phyloP scores from a whole-genome alignment of 2,113 vertebrate genomes.

The Rana temporaria region DNA sequence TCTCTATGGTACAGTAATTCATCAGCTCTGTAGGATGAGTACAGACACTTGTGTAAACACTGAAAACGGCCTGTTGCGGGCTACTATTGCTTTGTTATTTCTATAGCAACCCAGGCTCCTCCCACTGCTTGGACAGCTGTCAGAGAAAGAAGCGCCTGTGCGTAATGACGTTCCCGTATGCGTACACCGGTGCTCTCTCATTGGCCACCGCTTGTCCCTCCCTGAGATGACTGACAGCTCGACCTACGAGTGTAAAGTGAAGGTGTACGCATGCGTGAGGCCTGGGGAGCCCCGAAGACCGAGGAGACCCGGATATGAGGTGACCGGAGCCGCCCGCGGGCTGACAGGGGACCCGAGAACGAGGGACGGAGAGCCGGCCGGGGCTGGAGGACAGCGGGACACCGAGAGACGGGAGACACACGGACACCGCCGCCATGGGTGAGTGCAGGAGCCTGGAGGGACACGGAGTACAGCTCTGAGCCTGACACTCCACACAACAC shows the following conservation, averaged over 20 bases:
- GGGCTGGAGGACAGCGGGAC: neutral
- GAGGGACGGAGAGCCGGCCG: neutral
- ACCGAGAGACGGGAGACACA: constrained; percentile 5
- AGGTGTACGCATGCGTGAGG: constrained; percentile 4
- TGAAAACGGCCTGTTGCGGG: too few species aligned
- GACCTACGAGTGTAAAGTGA: neutral
- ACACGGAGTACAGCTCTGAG: neutral
- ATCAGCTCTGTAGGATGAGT: too few species aligned
- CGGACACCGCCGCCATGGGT: constrained; percentile 39
- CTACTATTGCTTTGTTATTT: neutral
- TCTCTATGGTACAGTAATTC: too few species aligned
- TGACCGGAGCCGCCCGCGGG: constrained; percentile 42
- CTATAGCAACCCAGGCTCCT: neutral
- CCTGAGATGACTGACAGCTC: constrained; percentile 18
- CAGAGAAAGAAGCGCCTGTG: constrained; percentile 21
- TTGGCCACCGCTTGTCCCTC: neutral
- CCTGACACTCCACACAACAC: too few species aligned
- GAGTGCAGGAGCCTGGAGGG: neutral
- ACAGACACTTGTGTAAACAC: neutral
- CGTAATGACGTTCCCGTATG: neutral
- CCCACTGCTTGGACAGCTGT: constrained; percentile 31
- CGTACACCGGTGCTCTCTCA: neutral
- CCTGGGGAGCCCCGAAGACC: neutral
- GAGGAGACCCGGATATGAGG: constrained; percentile 49
- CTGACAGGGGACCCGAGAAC: constrained; percentile 6